Base-by-base conservation (phyloP, 2,113 vertebrate genomes). In the Tenebrosternarchus preto region DNA sequence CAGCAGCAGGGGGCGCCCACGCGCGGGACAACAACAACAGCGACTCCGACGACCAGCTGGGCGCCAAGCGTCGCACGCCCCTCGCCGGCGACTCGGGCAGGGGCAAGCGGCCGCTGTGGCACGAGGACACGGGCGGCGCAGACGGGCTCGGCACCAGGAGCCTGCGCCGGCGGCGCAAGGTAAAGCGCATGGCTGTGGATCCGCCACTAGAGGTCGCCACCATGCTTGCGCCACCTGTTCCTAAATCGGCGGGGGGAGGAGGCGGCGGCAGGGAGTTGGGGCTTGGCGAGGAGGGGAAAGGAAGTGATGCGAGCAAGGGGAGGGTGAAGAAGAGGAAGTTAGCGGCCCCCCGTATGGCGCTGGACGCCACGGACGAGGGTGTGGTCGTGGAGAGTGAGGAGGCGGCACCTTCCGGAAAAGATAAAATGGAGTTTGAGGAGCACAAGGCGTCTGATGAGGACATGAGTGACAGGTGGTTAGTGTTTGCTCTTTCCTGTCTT, bases 381-480 rank as follows among this genome's bases (percentile, higher is more conserved):
- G 93, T 93, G 69, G 93, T 94, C 78, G 92, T 93, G 83, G 92
- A 93, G 83, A 93, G 89, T 6, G 93, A 93, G 82, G 93, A 94
- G 76, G 78, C 81, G 9, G 92, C 84, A 68, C 94, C 92, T 43
- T 71, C 81, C 53, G 93, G 88, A 36, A 98, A 96, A 83, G 97
- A 98, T 89, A 98, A 96, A 90, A 99, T 99, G 98, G 93, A 98
- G 27, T 94, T 95, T 82, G 97, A 98, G 84, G 97, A 98, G 80
- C 96, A 96, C 77, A 98, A 98, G 84, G 95, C 93, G 61, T 97
- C 96, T 0, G 98, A 99, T 88, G 97, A 99, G 85, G 97, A 98
- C 89, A 99, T 99, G 98, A 99, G 97, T 87, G 98, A 99, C 96
- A 98, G 98, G 97, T 99, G 94, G 92, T 91, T 92, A 90, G 90